Conservation (phyloP, 2,113 vertebrate species). For the Melozone crissalis region DNA sequence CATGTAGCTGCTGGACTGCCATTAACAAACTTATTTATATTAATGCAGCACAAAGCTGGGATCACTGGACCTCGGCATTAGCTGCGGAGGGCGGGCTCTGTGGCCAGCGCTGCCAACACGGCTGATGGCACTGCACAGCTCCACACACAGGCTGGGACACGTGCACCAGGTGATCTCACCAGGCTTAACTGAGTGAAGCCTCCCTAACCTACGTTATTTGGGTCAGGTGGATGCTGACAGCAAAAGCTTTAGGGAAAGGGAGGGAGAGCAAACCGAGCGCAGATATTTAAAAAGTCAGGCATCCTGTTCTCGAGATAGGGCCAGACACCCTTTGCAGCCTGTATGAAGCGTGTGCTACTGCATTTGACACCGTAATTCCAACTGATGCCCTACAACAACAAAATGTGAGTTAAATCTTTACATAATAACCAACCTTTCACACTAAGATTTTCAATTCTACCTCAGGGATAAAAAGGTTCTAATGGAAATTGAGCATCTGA, state of each 20-base stretch:
- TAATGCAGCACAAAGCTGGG: conserved; percentile 6
- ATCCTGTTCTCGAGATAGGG: not conserved
- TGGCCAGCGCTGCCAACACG: not conserved
- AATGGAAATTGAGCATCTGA: conserved; percentile 4
- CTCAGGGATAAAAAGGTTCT: conserved; percentile 20
- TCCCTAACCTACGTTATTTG: not conserved
- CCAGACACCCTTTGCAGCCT: not conserved
- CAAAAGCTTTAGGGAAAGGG: not conserved
- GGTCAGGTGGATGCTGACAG: conserved; percentile 34
- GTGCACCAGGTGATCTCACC: conserved; percentile 3
- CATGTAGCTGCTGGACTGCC: conserved; percentile 2
- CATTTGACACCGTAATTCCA: not conserved
- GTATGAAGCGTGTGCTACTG: not conserved
- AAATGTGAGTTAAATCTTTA: not conserved
- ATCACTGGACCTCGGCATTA: conserved; percentile 10
- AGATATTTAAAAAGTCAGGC: not conserved
- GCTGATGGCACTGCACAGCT: not conserved
- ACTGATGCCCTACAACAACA: not conserved
- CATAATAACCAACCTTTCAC: conserved; percentile 18
- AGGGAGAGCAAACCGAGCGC: not conserved
- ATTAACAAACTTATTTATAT: conserved; percentile 21
- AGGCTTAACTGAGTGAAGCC: not conserved
- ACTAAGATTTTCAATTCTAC: conserved; percentile 11
- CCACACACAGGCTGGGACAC: not conserved
- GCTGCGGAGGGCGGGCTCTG: not conserved